Conservation (phyloP, 2,113 vertebrate genomes). For the Balaeniceps rex region DNA sequence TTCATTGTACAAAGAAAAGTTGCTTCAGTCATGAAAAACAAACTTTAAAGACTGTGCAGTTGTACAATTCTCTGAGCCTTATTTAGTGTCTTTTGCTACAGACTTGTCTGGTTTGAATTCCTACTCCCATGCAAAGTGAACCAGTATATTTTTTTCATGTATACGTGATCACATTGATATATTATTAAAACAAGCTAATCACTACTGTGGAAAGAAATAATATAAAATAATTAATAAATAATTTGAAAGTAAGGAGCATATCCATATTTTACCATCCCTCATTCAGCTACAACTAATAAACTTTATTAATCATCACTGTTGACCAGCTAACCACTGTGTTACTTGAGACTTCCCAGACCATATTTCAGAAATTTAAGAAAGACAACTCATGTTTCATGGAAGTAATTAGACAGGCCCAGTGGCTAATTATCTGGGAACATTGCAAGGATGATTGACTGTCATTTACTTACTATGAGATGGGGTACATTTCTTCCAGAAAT, state of each 20-base stretch:
- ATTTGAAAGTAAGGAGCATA: slow-evolving; percentile 50
- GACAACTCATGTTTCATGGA: slow-evolving; percentile 82
- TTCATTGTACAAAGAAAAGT: neutral
- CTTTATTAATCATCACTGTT: slow-evolving; percentile 32
- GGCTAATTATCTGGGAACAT: slow-evolving; percentile 84
- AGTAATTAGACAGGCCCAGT: slow-evolving; percentile 85
- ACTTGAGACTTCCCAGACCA: slow-evolving; percentile 81
- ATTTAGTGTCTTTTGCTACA: neutral
- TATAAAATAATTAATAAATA: slow-evolving; percentile 63
- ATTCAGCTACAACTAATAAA: slow-evolving; percentile 35
- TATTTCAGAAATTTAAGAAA: slow-evolving; percentile 81
- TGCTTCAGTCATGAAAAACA: neutral
- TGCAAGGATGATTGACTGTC: slow-evolving; percentile 86
- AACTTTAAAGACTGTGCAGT: neutral
- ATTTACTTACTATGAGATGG: slow-evolving; percentile 81
- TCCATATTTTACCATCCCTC: slow-evolving; percentile 52
- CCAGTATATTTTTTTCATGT: slow-evolving; percentile 33
- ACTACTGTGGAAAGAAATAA: slow-evolving; percentile 48
- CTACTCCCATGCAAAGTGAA: slow-evolving; percentile 22
- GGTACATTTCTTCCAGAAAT: slow-evolving; percentile 28
- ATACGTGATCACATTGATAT: slow-evolving; percentile 36
- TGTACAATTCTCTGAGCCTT: slow-evolving; percentile 15
- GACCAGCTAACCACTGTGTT: slow-evolving; percentile 68
- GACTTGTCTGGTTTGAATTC: slow-evolving; percentile 15
- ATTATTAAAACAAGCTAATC: slow-evolving; percentile 60